phyloP scores from a whole-genome alignment of 2,888 invertebrate genomes.

The Eugnorisma glareosa region DNA sequence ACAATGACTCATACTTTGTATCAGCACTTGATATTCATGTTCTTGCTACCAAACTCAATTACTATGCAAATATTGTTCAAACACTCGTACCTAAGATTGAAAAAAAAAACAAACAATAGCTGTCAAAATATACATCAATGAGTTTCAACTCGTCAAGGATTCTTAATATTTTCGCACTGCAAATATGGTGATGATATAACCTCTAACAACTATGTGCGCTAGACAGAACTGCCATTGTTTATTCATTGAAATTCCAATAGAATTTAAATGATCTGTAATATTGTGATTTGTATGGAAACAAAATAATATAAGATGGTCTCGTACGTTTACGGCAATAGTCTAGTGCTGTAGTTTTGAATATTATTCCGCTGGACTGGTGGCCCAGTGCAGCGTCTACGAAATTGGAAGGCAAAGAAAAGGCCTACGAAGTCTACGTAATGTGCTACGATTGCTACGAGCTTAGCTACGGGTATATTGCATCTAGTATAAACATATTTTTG shows the following conservation, averaged over 20 bases:
- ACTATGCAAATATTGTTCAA: conserved; percentile 32
- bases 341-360: not conserved
- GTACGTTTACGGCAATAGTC: not conserved
- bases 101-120: conserved; percentile 37
- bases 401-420: not conserved
- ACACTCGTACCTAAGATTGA: not conserved
- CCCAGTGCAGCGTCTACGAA: conserved; percentile 6
- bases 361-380: not conserved
- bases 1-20: conserved; percentile 32
- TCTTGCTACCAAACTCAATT: conserved; percentile 26
- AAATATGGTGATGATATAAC: conserved; percentile 30
- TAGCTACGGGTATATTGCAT: not conserved
- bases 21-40: conserved; percentile 38
- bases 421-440: conserved; percentile 7
- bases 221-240: conserved; percentile 5
- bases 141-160: conserved; percentile 13
- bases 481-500: not conserved
- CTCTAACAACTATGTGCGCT: conserved; percentile 2
- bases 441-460: conserved; percentile 21
- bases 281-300: not conserved
- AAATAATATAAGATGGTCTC: not conserved
- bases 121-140: not conserved
- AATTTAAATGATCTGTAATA: conserved; percentile 40
- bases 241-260: conserved; percentile 38
- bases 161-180: conserved; percentile 1